These are phyloP conservation scores for Maniola hyperantus DNA, from an alignment of 2,888 invertebrate genomes.

Conservation along the genomic window DNA sequence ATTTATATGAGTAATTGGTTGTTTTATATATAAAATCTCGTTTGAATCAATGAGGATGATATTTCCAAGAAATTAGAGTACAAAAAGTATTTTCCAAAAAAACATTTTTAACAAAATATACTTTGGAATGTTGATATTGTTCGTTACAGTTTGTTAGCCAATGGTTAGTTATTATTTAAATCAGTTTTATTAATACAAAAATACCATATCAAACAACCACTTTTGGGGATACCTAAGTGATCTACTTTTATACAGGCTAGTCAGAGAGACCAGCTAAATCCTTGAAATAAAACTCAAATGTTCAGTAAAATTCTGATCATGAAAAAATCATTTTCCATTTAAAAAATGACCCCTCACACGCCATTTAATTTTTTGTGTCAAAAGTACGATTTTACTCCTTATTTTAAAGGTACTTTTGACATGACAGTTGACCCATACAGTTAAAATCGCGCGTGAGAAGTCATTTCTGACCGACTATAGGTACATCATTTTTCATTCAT, in stretches of 20 bases:
- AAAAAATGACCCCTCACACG: too few species aligned
- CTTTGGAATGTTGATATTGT: conserved; percentile 66
- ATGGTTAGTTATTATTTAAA: conserved; percentile 28
- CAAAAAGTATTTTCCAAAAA: conserved; percentile 44
- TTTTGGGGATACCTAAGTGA: neutral
- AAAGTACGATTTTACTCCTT: too few species aligned
- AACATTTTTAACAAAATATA: conserved; percentile 54
- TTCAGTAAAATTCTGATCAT: too few species aligned
- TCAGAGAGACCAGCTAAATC: too few species aligned
- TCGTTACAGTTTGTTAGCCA: conserved; percentile 34
- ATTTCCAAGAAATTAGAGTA: conserved; percentile 20
- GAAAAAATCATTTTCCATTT: too few species aligned
- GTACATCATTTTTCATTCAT: too few species aligned
- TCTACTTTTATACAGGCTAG: neutral
- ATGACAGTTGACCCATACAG: too few species aligned
- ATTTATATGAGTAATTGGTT: conserved; percentile 12
- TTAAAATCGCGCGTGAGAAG: too few species aligned
- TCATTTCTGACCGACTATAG: too few species aligned
- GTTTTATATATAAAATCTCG: conserved; percentile 17
- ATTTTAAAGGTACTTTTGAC: too few species aligned
- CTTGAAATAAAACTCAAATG: too few species aligned
- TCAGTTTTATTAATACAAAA: conserved; percentile 17
- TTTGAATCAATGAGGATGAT: conserved; percentile 39
- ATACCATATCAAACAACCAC: conserved; percentile 11
- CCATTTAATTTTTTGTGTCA: too few species aligned